Base-by-base conservation (phyloP, 2,888 invertebrate species). In the Volucella zonaria region DNA sequence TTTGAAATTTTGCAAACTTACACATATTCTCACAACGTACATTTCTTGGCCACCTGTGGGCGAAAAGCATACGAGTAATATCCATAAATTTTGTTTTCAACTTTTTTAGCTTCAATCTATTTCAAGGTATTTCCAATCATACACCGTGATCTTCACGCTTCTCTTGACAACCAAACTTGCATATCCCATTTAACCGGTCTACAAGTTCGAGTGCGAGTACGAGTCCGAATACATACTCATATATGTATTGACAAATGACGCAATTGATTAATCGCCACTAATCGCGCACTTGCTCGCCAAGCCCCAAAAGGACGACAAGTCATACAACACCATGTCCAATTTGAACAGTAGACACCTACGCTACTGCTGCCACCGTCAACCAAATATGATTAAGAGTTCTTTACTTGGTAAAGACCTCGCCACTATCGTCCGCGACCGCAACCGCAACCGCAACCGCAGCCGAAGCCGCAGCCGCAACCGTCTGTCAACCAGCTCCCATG, bases 361-460 rank as follows among this genome's bases (percentile, higher is more conserved):
- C 78, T 40, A 49, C 38, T 42, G 49, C 14, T n/a, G 47, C 47
- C 75, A 49, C 47, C 42, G 67, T 64, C 58, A 64, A 56, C 80
- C 75, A 66, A 76, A 71, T 71, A 80, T 83, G 83, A 83, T 83
- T 51, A 80, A 83, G 66, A 83, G 61, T 70, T 83, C 79, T 83
- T 74, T 75, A 79, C 83, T 83, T 79, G 83, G 83, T 71, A 83
- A 83, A 83, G 83, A 83, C 79, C 83, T 80, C 83, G 79, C 61
- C 70, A 75, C 52, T 62, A 66, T 59, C 67, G 77, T 42, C 59
- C 43, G 54, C 18, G 15, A 43, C 15, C 38, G 47, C 38, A 10
- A 51, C 12, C 14, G 49, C 18, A 23, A 31, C 31, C 6, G 31
- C 31, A 31, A 31, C 4, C 31, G 47, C 38, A 10, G 58, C 12